Percentiles rank a stretch among this genome's conserved stretches.
phyloP scores from a whole-genome alignment of 2,113 vertebrate genomes.

The Colinus virginianus region DNA sequence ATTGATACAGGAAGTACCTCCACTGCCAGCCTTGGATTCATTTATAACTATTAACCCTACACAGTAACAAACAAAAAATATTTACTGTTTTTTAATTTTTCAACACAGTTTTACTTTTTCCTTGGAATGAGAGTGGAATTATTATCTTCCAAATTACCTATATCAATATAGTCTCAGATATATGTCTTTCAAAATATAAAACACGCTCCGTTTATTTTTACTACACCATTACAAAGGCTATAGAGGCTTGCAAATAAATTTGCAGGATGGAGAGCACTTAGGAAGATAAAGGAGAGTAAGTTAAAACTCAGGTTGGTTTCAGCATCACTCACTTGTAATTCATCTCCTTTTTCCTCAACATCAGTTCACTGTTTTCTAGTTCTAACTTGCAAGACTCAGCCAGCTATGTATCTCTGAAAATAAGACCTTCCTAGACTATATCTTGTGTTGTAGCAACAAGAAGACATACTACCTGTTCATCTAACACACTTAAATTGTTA shows the following conservation, averaged over 20 bases:
- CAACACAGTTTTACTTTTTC: neutral
- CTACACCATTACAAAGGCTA: neutral
- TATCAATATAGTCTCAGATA: neutral
- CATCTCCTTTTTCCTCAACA: neutral
- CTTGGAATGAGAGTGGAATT: neutral
- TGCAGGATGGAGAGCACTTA: neutral
- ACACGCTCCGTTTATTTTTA: neutral
- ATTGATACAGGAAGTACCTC: neutral
- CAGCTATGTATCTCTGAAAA: neutral
- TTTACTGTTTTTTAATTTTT: neutral
- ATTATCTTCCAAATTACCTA: neutral
- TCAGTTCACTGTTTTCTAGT: neutral
- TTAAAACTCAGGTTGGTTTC: neutral
- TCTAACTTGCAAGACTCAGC: neutral
- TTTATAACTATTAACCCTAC: neutral
- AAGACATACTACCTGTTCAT: neutral
- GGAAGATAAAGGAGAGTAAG: neutral
- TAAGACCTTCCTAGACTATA: neutral
- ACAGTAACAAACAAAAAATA: neutral
- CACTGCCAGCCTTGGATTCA: neutral
- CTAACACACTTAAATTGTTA: neutral
- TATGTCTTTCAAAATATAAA: neutral
- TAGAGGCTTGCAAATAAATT: neutral
- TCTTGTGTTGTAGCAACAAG: neutral
- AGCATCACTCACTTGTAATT: neutral